phyloP scores from a whole-genome alignment of 2,113 vertebrate genomes.

The Microtus pennsylvanicus region DNA sequence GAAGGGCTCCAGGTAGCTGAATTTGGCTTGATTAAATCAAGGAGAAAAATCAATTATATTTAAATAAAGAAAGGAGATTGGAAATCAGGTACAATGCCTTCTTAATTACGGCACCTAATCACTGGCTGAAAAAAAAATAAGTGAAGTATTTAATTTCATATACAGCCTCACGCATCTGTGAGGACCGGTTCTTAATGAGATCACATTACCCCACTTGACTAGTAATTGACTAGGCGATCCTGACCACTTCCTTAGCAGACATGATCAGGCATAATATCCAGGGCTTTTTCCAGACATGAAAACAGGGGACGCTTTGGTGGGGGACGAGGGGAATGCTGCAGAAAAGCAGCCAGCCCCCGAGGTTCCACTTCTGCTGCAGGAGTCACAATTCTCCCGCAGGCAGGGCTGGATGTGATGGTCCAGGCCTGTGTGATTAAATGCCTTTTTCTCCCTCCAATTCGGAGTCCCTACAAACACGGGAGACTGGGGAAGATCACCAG shows the following conservation, averaged over 20 bases:
- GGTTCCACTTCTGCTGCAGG: not conserved
- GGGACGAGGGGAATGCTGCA: not conserved
- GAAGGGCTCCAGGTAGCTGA: conserved; percentile 49
- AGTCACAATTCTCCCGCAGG: not conserved
- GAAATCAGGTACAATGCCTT: conserved; percentile 81
- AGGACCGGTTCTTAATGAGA: conserved; percentile 68
- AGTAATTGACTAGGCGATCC: conserved; percentile 69
- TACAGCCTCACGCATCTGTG: conserved; percentile 1
- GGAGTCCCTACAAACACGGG: not conserved
- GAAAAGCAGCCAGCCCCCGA: not conserved
- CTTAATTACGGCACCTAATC: conserved; percentile 82
- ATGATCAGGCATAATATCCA: not conserved
- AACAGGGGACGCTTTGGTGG: not conserved
- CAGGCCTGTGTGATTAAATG: conserved; percentile 31
- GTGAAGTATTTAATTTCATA: conserved; percentile 71
- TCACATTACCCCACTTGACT: conserved; percentile 66
- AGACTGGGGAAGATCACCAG: conserved; percentile 20
- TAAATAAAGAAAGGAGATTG: conserved; percentile 83
- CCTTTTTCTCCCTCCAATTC: conserved; percentile 1
- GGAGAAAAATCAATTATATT: conserved; percentile 83
- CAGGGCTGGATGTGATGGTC: conserved; percentile 10
- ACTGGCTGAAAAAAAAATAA: conserved; percentile 56
- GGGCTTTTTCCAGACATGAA: not conserved
- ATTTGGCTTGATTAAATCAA: conserved; percentile 77
- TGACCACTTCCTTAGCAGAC: conserved; percentile 30